Conservation (phyloP, 2,113 vertebrate genomes). For the Manacus vitellinus region DNA sequence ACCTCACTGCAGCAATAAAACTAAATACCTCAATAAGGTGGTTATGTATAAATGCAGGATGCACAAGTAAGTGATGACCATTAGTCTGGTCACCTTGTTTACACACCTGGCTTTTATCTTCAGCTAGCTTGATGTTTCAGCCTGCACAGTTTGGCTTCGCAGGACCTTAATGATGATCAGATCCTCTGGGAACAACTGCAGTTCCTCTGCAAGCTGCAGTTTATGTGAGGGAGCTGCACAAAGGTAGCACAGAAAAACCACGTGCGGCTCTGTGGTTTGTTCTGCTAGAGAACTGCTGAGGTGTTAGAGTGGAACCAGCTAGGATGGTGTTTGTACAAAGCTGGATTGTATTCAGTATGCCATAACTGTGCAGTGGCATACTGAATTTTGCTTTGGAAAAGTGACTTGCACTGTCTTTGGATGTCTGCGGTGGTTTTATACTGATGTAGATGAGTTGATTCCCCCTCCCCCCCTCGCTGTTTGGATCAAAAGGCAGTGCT, state of each 20-base stretch:
- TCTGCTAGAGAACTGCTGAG: not conserved
- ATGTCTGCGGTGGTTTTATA: not conserved
- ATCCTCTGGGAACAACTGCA: not conserved
- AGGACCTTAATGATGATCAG: not conserved
- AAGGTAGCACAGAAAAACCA: not conserved
- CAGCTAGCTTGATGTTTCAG: not conserved
- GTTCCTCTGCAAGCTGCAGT: not conserved
- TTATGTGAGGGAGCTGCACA: not conserved
- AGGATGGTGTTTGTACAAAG: not conserved
- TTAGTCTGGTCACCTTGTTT: not conserved
- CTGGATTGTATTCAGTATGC: not conserved
- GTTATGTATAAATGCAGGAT: not conserved
- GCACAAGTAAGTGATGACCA: accelerated
- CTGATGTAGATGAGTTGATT: not conserved
- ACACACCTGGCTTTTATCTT: not conserved
- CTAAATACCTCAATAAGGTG: not conserved
- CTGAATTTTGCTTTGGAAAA: not conserved
- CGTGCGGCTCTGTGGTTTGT: accelerated
- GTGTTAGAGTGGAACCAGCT: not conserved
- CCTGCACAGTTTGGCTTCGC: not conserved
- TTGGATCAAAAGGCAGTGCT: not conserved
- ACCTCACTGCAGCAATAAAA: not conserved
- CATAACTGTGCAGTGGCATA: not conserved
- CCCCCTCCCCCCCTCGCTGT: not conserved
- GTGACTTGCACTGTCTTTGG: not conserved